A percentile compares a stretch with the other conserved stretches of the same genome.
These are phyloP conservation scores for silkworm (Bombyx mori) DNA, from an alignment of 1,140 invertebrate genomes.

Conservation along the genomic window ASM3026992v2 NC_085112.1:5455501-5456000, in stretches of 20 bases:
- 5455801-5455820: conserved; percentile 45
- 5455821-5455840: conserved; percentile 50
- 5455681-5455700: too few relatives aligned
- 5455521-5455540: too few relatives aligned
- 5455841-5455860: conserved; percentile 65
- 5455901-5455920: conserved; percentile 17
- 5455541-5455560: too few relatives aligned
- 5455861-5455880: conserved; percentile 62
- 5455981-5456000: neutral
- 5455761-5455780: conserved; percentile 14
- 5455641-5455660: neutral
- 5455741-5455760: too few relatives aligned
- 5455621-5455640: too few relatives aligned
- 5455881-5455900: conserved; percentile 46
- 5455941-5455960: conserved; percentile 14
- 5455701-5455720: too few relatives aligned
- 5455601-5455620: too few relatives aligned
- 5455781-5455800: conserved; percentile 57
- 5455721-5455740: too few relatives aligned
- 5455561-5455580: too few relatives aligned
- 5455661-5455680: neutral
- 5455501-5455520: neutral
- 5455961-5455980: too few relatives aligned
- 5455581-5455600: too few relatives aligned
- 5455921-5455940: conserved; percentile 17